Conservation (phyloP, 2,113 vertebrate species). For the Sula dactylatra region DNA sequence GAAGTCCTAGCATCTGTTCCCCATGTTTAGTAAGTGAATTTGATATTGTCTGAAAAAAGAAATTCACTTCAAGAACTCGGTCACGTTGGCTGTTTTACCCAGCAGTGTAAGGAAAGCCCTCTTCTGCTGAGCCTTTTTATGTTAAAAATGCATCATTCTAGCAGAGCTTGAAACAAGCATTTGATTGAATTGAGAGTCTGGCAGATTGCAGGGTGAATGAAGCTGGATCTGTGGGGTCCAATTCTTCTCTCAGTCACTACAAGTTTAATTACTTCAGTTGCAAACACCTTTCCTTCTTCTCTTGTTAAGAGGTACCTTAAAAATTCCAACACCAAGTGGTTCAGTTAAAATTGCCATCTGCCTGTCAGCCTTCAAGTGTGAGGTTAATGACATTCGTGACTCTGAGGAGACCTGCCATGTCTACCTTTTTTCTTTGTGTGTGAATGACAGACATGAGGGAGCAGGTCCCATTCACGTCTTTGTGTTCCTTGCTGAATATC, state of each 20-base stretch:
- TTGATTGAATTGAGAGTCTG: background rate
- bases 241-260: background rate
- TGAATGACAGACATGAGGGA: background rate
- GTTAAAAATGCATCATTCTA: background rate
- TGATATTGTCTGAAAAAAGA: background rate
- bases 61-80: background rate
- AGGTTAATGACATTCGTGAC: background rate
- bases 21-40: background rate
- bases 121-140: background rate
- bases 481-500: background rate
- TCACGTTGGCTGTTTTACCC: background rate
- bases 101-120: background rate
- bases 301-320: background rate
- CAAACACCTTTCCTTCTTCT: background rate
- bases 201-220: background rate
- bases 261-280: background rate
- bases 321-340: background rate
- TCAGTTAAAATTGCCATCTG: background rate
- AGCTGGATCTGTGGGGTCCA: background rate
- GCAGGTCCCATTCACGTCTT: background rate
- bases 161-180: background rate
- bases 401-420: background rate
- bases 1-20: slow-evolving; percentile 37
- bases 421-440: background rate
- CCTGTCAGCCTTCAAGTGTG: background rate